Conservation (phyloP, 2,113 vertebrate genomes). For the Cebus imitator region DNA sequence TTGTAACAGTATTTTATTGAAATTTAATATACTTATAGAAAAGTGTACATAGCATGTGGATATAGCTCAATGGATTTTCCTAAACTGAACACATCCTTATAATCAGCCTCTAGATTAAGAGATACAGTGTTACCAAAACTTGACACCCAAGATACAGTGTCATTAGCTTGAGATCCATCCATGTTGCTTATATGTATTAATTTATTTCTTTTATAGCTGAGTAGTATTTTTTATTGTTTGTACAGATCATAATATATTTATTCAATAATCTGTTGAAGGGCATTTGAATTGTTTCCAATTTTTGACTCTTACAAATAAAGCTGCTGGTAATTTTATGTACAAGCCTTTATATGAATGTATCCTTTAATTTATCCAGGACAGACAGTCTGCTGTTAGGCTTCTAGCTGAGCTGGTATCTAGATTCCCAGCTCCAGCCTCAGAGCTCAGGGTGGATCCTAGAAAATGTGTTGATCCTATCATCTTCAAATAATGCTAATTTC, state of each 20-base stretch:
- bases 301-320: background rate
- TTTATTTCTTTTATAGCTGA: background rate
- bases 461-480: background rate
- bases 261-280: background rate
- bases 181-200: background rate
- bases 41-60: background rate
- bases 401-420: background rate
- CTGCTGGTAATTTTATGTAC: background rate
- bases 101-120: background rate
- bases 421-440: background rate
- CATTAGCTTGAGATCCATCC: background rate
- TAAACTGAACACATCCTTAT: background rate
- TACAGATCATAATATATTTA: background rate
- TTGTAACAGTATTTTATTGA: background rate
- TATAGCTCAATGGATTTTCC: background rate
- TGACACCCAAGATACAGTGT: background rate
- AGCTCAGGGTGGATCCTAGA: background rate
- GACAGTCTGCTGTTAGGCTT: background rate
- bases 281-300: background rate
- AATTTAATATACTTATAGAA: background rate
- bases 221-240: background rate
- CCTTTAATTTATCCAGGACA: background rate
- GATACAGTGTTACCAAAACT: background rate
- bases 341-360: background rate
- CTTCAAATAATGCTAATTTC: background rate